Evolutionary conservation across 2,888 invertebrate species (phyloP), one percentile per base, ranked within the genome.

Genomic region (Meandrusa payeni): DNA sequence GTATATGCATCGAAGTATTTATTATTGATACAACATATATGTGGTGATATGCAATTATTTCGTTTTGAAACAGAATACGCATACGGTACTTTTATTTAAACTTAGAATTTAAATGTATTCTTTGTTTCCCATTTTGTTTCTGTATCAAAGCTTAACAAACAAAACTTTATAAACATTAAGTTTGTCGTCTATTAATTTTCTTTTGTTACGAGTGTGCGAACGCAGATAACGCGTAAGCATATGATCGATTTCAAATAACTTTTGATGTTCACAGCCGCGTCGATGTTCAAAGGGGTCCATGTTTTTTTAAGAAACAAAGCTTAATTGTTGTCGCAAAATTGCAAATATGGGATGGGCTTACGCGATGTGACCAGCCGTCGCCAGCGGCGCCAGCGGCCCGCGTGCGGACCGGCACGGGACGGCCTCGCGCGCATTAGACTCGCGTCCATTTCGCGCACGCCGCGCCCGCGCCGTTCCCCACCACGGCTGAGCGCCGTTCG

Each of bases 331-430:
- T 87, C 85, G 87, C 77, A 77, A 85, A 71, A 48, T 79, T 79
- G 82, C 75, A 81, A 86, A 76, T 56, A 89, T 90, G 91, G 91
- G 91, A 91, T 91, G 91, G 91, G 91, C 90, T 90, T 90, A 90
- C 90, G 91, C 91, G 90, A 91, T 91, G 90, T 90, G 90, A 91
- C 90, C 91, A 91, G 87, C 87, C 90, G 90, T 90, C 88, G 90
- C 90, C 76, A 62, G 69, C 75, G 70, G 69, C 64, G 72, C 78
- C 76, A 64, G 55, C 44, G 28, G 47, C 64, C 75, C 69, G 74
- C 76, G 78, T 64, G 70, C 70, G 54, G 75, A 76, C 80, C 78
- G 82, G 83, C 85, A 81, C 82, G 80, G 63, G 69, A 48, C 47
- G 48, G 23, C 7, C 7, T 54, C 55, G 77, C 80, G 77, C 76